A percentile compares a stretch with the other conserved stretches of the same genome.
Evolutionary conservation across 2,113 vertebrate species (phyloP).

Genomic region (Ranitomeya imitator): DNA sequence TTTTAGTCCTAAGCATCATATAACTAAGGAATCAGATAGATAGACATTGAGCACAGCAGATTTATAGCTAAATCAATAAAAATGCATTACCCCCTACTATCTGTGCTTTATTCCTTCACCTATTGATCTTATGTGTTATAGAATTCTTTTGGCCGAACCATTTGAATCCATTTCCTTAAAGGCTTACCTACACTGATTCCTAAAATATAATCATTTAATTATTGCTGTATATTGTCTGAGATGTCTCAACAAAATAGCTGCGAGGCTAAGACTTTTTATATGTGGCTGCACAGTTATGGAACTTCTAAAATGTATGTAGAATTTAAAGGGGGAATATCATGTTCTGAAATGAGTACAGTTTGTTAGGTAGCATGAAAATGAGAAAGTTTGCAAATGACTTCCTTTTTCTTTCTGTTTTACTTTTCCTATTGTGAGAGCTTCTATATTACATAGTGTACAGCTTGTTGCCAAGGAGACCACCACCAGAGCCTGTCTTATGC

Average conservation of each 20-base stretch:
- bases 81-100: constrained; percentile 19
- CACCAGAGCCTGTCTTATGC: too few species aligned
- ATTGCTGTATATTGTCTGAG: neutral
- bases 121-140: constrained; percentile 35
- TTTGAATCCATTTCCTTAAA: neutral
- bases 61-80: constrained; percentile 38
- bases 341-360: too few species aligned
- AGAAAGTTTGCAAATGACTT: too few species aligned
- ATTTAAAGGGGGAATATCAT: too few species aligned
- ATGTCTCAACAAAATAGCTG: neutral
- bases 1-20: constrained; percentile 11
- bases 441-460: too few species aligned
- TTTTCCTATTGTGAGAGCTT: too few species aligned
- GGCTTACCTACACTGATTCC: neutral
- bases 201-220: constrained; percentile 8
- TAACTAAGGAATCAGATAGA: constrained; percentile 9
- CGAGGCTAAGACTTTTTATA: neutral
- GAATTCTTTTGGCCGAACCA: neutral
- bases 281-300: neutral
- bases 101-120: constrained; percentile 23
- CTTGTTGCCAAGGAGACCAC: too few species aligned
- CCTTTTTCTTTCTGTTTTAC: too few species aligned
- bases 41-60: constrained; percentile 13
- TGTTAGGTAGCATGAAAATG: too few species aligned
- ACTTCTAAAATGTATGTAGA: neutral